A percentile compares a stretch with the other conserved stretches of the same genome.
These are phyloP conservation scores for Poecilia gillii DNA, from an alignment of 2,797 vertebrate genomes.

Conservation along the genomic window DNA sequence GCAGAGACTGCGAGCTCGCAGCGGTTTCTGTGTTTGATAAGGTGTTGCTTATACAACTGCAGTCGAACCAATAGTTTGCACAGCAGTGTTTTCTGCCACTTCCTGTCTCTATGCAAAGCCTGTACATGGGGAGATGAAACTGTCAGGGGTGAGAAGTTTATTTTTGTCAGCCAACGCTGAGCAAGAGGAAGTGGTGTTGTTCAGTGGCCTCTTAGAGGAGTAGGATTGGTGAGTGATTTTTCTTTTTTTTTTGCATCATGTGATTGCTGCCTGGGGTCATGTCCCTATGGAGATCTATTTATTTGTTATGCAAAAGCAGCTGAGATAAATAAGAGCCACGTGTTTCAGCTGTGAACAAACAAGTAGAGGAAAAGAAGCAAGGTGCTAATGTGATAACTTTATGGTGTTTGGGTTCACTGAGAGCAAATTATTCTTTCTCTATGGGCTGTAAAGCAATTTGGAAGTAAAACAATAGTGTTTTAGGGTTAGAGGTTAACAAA, in stretches of 20 bases:
- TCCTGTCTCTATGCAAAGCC: slow-evolving; percentile 51
- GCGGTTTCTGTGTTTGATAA: slow-evolving; percentile 16
- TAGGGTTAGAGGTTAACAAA: background rate
- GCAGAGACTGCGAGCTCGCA: slow-evolving; percentile 9
- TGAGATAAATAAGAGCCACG: slow-evolving; percentile 12
- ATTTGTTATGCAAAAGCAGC: slow-evolving; percentile 70
- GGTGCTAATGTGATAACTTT: background rate
- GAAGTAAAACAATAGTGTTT: background rate
- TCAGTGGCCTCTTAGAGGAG: slow-evolving; percentile 29
- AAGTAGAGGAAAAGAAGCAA: slow-evolving; percentile 11
- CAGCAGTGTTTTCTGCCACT: slow-evolving; percentile 26
- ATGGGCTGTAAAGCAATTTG: background rate
- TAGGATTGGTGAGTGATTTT: slow-evolving; percentile 31
- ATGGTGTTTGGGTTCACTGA: background rate
- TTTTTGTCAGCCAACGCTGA: slow-evolving; percentile 23
- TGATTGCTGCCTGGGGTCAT: slow-evolving; percentile 39
- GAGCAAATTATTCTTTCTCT: background rate
- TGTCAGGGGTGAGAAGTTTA: slow-evolving; percentile 58
- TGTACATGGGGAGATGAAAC: slow-evolving; percentile 6
- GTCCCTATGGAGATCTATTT: slow-evolving; percentile 50
- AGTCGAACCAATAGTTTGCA: background rate
- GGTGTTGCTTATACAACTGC: slow-evolving; percentile 27
- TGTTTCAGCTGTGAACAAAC: slow-evolving; percentile 35
- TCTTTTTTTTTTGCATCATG: slow-evolving; percentile 29
- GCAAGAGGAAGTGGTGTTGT: slow-evolving; percentile 65